phyloP scores from a whole-genome alignment of 1,140 invertebrate genomes.

The Neodiprion lecontei region DNA sequence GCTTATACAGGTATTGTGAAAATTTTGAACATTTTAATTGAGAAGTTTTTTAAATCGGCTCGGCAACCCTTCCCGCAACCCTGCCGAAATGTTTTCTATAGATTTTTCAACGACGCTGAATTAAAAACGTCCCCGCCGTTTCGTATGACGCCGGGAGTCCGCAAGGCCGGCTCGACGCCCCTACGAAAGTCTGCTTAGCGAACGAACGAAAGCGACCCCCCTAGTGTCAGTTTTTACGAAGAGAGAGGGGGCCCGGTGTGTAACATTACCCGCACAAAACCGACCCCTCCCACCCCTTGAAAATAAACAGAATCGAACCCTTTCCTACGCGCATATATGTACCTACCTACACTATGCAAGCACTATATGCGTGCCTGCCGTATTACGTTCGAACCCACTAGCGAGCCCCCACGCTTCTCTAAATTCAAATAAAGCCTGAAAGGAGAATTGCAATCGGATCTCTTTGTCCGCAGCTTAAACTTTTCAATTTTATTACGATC shows the following conservation, averaged over 20 bases:
- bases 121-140: too few relatives aligned
- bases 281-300: conserved; percentile 31
- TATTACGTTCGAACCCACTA: neutral
- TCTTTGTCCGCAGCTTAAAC: conserved; percentile 21
- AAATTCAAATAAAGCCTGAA: conserved; percentile 47
- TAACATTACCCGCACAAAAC: conserved; percentile 30
- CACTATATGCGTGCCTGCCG: neutral
- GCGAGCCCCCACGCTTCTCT: conserved; percentile 21
- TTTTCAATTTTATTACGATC: conserved; percentile 35
- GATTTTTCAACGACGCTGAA: neutral
- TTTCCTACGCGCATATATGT: conserved; percentile 25
- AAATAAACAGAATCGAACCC: conserved; percentile 57
- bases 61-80: neutral
- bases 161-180: neutral
- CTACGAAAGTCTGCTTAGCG: conserved; percentile 3
- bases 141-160: neutral
- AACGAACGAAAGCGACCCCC: neutral
- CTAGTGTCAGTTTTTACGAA: neutral
- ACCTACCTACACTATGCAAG: neutral
- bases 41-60: neutral
- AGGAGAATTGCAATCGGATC: conserved; percentile 32
- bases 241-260: conserved; percentile 14
- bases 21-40: conserved; percentile 2
- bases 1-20: neutral
- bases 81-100: neutral